These are phyloP conservation scores for Paedocypris micromegethes DNA, from an alignment of 2,797 vertebrate genomes.

Conservation along the genomic window DNA sequence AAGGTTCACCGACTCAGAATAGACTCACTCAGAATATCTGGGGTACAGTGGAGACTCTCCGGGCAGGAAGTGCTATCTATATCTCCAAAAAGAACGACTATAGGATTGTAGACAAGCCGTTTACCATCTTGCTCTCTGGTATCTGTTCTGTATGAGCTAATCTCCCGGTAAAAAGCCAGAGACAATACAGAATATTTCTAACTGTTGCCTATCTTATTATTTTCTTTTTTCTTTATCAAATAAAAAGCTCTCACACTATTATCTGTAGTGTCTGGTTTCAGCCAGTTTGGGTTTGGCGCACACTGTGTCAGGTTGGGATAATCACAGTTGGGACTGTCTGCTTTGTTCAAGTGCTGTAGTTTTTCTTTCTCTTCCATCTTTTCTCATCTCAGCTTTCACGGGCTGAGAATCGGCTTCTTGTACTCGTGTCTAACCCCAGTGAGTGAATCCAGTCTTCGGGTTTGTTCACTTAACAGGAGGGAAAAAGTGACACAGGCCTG, in stretches of 20 bases:
- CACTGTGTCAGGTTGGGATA: slow-evolving; percentile 41
- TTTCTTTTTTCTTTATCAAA: slow-evolving; percentile 49
- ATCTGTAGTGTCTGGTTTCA: slow-evolving; percentile 39
- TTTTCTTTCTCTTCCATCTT: slow-evolving; percentile 35
- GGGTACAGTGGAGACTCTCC: slow-evolving; percentile 2
- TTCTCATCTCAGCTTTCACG: slow-evolving; percentile 44
- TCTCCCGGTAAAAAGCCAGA: slow-evolving; percentile 39
- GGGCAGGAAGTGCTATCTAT: slow-evolving; percentile 13
- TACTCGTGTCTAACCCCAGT: slow-evolving; percentile 27
- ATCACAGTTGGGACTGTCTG: slow-evolving; percentile 38
- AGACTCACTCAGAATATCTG: not conserved
- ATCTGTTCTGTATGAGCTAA: slow-evolving; percentile 33
- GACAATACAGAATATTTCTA: slow-evolving; percentile 21
- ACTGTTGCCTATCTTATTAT: slow-evolving; percentile 31
- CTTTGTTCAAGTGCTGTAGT: slow-evolving; percentile 42
- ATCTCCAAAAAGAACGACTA: slow-evolving; percentile 38
- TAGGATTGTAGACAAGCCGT: slow-evolving; percentile 28
- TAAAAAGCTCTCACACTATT: slow-evolving; percentile 20
- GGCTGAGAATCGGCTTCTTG: slow-evolving; percentile 36
- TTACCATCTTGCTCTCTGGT: slow-evolving; percentile 41
- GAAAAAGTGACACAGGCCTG: slow-evolving; percentile 53
- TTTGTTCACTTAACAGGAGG: slow-evolving; percentile 17
- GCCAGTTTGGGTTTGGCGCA: slow-evolving; percentile 34
- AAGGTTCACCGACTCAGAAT: slow-evolving; percentile 5
- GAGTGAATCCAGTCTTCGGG: slow-evolving; percentile 26